These are phyloP conservation scores for Chloropsis cyanopogon DNA, from an alignment of 2,113 vertebrate species.

Conservation along the genomic window DNA sequence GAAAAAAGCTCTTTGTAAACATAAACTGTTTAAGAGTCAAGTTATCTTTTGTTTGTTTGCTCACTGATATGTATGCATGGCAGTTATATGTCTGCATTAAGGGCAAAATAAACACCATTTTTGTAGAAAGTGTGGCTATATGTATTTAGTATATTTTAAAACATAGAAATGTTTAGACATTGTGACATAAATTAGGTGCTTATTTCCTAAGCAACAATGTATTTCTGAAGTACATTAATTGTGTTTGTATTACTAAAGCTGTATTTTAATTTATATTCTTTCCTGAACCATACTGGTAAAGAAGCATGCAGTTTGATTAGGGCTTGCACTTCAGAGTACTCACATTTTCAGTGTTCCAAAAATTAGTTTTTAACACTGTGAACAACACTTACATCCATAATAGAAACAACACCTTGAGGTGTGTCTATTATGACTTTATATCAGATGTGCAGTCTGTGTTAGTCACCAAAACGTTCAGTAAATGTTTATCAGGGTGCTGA, in stretches of 20 bases:
- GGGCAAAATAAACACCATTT: neutral
- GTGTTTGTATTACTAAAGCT: neutral
- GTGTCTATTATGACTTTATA: conserved; percentile 9
- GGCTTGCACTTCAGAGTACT: neutral
- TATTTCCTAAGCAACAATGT: conserved; percentile 25
- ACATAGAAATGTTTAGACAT: neutral
- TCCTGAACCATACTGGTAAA: neutral
- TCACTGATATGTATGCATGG: neutral
- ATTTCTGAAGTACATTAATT: neutral
- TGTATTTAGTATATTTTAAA: neutral
- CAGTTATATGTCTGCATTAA: neutral
- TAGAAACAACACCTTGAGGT: conserved; percentile 20
- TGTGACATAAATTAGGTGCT: neutral
- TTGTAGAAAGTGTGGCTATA: neutral
- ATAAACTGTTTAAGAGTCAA: neutral
- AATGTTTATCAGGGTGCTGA: neutral
- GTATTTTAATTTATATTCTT: conserved; percentile 1
- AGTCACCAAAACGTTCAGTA: neutral
- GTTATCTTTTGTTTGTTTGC: neutral
- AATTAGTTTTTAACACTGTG: conserved; percentile 21
- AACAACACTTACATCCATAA: neutral
- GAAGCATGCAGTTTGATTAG: neutral
- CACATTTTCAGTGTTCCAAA: conserved; percentile 29
- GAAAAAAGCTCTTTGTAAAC: neutral
- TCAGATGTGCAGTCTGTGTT: neutral